A percentile compares a stretch with the other conserved stretches of the same genome.
phyloP scores from a whole-genome alignment of 2,113 vertebrate species.

The Echinops telfairi region DNA sequence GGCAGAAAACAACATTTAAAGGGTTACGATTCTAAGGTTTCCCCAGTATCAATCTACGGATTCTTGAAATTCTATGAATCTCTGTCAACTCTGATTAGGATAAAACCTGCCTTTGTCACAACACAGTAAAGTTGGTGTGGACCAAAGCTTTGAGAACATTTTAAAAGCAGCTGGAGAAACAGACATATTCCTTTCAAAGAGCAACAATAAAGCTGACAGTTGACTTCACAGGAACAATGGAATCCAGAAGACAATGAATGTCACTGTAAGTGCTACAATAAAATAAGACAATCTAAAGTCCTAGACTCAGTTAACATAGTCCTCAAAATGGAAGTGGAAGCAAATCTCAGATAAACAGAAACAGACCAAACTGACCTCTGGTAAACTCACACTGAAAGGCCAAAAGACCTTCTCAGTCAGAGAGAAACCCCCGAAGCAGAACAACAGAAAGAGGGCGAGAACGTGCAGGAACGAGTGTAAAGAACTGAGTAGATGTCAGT shows the following conservation, averaged over 20 bases:
- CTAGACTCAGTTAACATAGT: neutral
- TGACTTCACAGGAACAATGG: neutral
- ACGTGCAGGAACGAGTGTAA: neutral
- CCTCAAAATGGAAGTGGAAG: neutral
- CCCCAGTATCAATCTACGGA: neutral
- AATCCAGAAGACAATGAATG: neutral
- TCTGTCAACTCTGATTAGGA: conserved; percentile 42
- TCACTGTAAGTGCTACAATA: neutral
- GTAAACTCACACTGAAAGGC: neutral
- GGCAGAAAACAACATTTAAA: conserved; percentile 11
- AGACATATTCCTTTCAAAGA: neutral
- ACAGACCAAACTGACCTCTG: neutral
- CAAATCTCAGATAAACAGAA: conserved; percentile 25
- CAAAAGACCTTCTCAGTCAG: neutral
- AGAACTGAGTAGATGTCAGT: neutral
- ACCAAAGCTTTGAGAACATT: neutral
- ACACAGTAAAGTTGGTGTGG: neutral
- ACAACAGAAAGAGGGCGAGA: conserved; percentile 3
- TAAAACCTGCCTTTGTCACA: neutral
- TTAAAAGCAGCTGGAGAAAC: neutral
- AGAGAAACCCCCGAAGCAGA: neutral
- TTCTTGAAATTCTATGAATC: neutral
- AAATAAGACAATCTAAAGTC: neutral
- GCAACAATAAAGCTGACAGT: neutral
- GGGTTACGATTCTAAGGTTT: neutral